Base-by-base conservation (phyloP, 2,113 vertebrate genomes). In the Hippocampus zosterae region DNA sequence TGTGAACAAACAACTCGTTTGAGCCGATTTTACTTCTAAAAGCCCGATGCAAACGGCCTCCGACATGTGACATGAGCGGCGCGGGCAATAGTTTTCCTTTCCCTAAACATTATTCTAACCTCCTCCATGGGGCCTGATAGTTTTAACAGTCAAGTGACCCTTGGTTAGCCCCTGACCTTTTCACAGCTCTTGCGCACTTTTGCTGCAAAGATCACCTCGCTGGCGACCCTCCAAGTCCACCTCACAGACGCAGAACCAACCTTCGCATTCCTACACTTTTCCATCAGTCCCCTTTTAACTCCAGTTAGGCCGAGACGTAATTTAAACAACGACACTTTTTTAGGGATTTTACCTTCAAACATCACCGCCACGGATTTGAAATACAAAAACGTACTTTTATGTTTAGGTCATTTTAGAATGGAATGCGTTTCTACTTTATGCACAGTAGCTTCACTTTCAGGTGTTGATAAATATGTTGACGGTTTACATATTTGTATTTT, bases 111-210 rank as follows among this genome's bases (percentile, higher is more conserved):
- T 92, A 91, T 91, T 52, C 76, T 92, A 92, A 93, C 92, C 89
- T 85, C 73, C 55, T 73, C 87, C 80, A 83, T 80, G 78, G 80
- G 85, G 72, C 79, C 85, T 84, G 81, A 87, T 88, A 78, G 85
- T 89, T 92, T 88, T 89, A 90, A 87, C 90, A 92, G 90, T 90
- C 90, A 75, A 82, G 63, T 94, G 94, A 96, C 93, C 94, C 91
- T 84, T 82, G 91, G 92, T 92, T 94, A 92, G 93, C 95, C 94
- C 94, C 90, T 95, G 94, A 95, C 94, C 94, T 88, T 81, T 84
- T 83, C 74, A 81, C 80, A 86, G 79, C 78, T 67, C 70, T 79
- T 69, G 77, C 78, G 70, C 79, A 65, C 76, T 42, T 52, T 73
- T 46, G 71, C 80, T 46, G 68, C 37, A 33, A 71, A 91, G 88